A percentile compares a stretch with the other conserved stretches of the same genome.
Evolutionary conservation across 2,888 invertebrate species (phyloP).

Genomic region (Noctua janthe): DNA sequence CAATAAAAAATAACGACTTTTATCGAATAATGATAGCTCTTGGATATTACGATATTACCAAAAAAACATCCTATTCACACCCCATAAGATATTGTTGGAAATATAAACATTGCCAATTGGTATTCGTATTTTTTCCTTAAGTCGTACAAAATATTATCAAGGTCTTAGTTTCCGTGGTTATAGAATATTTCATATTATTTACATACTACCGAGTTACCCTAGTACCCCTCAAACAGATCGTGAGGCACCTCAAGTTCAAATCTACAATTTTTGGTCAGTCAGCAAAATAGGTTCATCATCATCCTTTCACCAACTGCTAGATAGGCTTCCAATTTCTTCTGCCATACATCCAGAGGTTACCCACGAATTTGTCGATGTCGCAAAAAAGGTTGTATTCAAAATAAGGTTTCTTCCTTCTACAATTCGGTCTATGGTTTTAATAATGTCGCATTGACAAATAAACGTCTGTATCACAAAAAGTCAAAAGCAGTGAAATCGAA

Average conservation of each 20-base stretch:
- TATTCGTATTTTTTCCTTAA: not conserved
- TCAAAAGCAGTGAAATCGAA: constrained; percentile 8
- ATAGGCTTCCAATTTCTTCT: not conserved
- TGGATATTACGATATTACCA: not conserved
- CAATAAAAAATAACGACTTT: constrained; percentile 5
- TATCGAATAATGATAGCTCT: not conserved
- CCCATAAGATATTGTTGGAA: not conserved
- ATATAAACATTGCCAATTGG: not conserved
- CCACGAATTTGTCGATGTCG: not conserved
- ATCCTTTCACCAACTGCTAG: not conserved
- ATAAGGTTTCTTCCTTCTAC: not conserved
- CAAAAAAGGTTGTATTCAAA: not conserved
- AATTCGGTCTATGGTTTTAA: not conserved
- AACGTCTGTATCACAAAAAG: constrained; percentile 15
- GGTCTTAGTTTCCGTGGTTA: not conserved
- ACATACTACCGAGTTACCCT: not conserved
- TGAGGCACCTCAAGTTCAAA: not conserved
- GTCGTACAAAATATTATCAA: not conserved
- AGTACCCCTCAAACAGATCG: not conserved
- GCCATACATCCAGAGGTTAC: not conserved
- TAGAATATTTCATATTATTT: not conserved
- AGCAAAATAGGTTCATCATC: not conserved
- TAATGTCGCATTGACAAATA: constrained; percentile 33
- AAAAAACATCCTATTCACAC: not conserved
- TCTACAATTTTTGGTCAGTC: not conserved